Conservation (phyloP, 2,888 invertebrate species). For the Cheilosia grossa region DNA sequence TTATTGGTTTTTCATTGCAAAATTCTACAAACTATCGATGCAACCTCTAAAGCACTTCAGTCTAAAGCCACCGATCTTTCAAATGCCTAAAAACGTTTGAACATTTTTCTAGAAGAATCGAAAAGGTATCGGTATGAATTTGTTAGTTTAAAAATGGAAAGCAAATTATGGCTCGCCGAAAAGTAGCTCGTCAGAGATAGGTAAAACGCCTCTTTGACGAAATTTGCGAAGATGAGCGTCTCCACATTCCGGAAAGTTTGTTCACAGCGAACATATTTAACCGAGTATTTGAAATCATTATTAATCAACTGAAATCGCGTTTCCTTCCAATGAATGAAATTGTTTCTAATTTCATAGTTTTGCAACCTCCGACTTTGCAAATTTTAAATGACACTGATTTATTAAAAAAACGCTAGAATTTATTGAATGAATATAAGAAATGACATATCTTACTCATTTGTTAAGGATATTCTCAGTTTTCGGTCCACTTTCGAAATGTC, state of each 20-base stretch:
- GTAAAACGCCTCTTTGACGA: neutral
- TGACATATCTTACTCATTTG: neutral
- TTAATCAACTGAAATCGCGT: constrained; percentile 16
- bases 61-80: no score
- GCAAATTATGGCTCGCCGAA: no score
- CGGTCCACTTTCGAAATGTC: constrained; percentile 7
- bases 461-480: constrained; percentile 2
- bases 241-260: neutral
- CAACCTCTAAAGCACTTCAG: no score
- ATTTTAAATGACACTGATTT: no score
- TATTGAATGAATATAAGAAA: no score
- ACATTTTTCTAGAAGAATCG: no score
- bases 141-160: neutral
- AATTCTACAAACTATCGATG: no score
- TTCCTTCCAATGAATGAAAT: constrained; percentile 10
- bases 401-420: no score
- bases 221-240: neutral
- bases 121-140: neutral
- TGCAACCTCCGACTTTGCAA: no score
- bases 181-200: neutral
- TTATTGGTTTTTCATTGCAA: no score
- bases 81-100: no score
- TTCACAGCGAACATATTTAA: neutral
- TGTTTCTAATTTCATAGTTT: neutral
- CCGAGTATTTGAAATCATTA: neutral